Conservation (phyloP, 2,888 invertebrate species). For the Gerris lacustris region DNA sequence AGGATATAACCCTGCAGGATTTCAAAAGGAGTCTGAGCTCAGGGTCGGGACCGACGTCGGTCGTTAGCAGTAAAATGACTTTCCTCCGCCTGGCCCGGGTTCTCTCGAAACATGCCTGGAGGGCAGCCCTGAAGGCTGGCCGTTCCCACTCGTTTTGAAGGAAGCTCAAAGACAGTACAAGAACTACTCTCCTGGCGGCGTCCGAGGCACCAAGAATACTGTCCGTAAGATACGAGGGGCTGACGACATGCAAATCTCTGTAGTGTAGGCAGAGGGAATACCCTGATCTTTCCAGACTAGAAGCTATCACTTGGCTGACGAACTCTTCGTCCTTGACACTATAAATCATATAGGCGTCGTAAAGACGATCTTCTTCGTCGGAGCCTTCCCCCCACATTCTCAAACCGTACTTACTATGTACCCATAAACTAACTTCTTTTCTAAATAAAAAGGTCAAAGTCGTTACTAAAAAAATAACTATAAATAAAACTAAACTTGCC, state of each 20-base stretch:
- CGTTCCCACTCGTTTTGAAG: slow-evolving; percentile 87
- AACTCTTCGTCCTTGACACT: slow-evolving; percentile 85
- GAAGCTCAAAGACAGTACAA: slow-evolving; percentile 78
- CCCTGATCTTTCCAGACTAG: slow-evolving; percentile 68
- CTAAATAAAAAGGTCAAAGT: slow-evolving; percentile 74
- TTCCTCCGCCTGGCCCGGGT: slow-evolving; percentile 75
- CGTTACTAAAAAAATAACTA: slow-evolving; percentile 61
- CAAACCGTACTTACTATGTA: slow-evolving; percentile 75
- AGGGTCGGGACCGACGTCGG: slow-evolving; percentile 66
- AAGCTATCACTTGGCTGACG: slow-evolving; percentile 69
- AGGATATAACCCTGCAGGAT: slow-evolving; percentile 67
- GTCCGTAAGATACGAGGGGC: slow-evolving; percentile 34
- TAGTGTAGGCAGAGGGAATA: slow-evolving; percentile 80
- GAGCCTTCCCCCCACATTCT: slow-evolving; percentile 51
- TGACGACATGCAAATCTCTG: slow-evolving; percentile 50
- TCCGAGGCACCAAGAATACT: slow-evolving; percentile 71
- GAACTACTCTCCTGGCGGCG: slow-evolving; percentile 71
- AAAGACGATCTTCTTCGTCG: slow-evolving; percentile 63
- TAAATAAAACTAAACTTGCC: slow-evolving; percentile 61
- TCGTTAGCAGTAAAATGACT: slow-evolving; percentile 68
- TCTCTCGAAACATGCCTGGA: slow-evolving; percentile 77
- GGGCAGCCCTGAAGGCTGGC: slow-evolving; percentile 76
- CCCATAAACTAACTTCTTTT: slow-evolving; percentile 73
- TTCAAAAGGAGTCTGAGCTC: slow-evolving; percentile 82
- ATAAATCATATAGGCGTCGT: slow-evolving; percentile 87